Evolutionary conservation across 2,888 invertebrate genomes (phyloP).

Genomic region (Anagyrus pseudococci): DNA sequence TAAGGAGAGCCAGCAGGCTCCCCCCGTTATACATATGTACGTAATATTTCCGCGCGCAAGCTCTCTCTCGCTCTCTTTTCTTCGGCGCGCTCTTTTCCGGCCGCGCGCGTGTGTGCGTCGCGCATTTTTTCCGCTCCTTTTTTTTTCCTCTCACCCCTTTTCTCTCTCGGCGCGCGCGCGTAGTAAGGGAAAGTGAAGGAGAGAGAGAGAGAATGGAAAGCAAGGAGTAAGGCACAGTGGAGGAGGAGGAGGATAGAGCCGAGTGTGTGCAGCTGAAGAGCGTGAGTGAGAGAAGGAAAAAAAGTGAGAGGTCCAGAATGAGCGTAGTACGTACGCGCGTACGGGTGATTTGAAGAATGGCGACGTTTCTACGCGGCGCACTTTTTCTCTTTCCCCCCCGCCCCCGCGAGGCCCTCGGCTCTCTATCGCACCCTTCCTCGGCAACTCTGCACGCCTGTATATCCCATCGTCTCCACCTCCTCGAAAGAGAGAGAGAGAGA

Average conservation of each 20-base stretch:
- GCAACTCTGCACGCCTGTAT: background rate
- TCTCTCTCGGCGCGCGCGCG: background rate
- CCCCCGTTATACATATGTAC: too few relatives aligned
- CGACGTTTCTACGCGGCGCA: slow-evolving; percentile 17
- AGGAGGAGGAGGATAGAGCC: too few relatives aligned
- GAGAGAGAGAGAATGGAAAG: background rate
- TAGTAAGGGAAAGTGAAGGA: too few relatives aligned
- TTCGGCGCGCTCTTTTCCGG: background rate
- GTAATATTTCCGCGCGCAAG: too few relatives aligned
- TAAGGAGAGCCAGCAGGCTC: too few relatives aligned
- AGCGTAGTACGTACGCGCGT: slow-evolving; percentile 38
- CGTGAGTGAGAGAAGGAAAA: slow-evolving; percentile 4
- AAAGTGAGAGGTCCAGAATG: background rate
- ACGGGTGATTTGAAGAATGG: slow-evolving; percentile 44
- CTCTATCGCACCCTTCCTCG: background rate
- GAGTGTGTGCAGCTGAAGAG: slow-evolving; percentile 12
- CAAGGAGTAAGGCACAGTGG: too few relatives aligned
- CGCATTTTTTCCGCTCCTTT: too few relatives aligned
- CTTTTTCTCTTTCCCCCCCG: background rate
- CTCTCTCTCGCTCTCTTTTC: too few relatives aligned
- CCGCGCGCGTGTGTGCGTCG: background rate
- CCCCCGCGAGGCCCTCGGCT: background rate
- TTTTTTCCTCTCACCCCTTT: slow-evolving; percentile 5
- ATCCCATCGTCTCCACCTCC: background rate
- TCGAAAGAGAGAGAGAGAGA: background rate